Conservation (phyloP, 2,888 invertebrate genomes). For the Agrochola litura region DNA sequence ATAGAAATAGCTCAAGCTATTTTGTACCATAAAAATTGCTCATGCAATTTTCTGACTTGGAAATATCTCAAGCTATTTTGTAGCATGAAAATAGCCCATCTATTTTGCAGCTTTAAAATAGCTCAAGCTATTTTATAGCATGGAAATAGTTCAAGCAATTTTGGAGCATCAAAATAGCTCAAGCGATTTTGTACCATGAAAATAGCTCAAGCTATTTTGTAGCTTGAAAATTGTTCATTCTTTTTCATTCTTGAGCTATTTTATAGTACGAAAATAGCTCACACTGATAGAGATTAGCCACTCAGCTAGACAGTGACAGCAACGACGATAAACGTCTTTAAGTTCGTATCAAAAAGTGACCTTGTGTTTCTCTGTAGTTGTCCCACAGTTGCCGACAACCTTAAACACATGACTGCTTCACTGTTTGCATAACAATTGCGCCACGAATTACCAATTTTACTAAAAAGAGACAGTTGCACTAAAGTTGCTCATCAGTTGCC, state of each 20-base stretch:
- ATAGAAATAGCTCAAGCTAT: background rate
- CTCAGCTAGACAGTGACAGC: background rate
- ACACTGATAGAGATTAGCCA: background rate
- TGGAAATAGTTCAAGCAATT: background rate
- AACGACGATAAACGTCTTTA: background rate
- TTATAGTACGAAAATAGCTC: background rate
- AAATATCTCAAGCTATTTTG: background rate
- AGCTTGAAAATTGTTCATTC: no score
- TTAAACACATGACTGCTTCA: background rate
- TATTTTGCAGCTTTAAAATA: background rate
- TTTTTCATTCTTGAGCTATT: no score
- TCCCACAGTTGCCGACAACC: background rate
- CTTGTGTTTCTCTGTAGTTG: background rate
- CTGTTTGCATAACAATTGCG: background rate
- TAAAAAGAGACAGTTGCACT: background rate
- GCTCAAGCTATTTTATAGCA: background rate
- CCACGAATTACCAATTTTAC: background rate
- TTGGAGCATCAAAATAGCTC: no score
- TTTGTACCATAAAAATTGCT: background rate
- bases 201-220: background rate
- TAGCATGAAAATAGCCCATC: no score
- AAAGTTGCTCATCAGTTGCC: background rate
- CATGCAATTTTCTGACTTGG: no score
- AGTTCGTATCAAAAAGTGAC: conserved; percentile 3
- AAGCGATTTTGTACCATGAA: background rate